Evolutionary conservation across 2,888 invertebrate species (phyloP), one percentile per base, ranked within the genome.

Genomic region (Clostera curtula): DNA sequence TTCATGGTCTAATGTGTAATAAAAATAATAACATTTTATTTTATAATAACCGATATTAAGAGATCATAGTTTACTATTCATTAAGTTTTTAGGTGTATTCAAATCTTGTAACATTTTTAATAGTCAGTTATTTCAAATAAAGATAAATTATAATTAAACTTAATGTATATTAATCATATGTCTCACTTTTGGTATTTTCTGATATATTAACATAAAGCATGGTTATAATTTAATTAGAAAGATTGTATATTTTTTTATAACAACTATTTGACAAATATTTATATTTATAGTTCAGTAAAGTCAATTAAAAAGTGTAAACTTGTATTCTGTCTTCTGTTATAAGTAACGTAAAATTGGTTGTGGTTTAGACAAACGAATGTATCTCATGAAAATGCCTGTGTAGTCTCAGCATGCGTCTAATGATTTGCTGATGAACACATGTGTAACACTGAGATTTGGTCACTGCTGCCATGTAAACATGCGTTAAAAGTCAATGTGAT

Each of bases 361-460:
- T n/a, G n/a, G n/a, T n/a, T 2, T 20, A 6, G 20, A 20, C 3
- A 12, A 7, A 12, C n/a, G 7, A 20, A 12, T n/a, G 12, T 12
- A 4, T 7, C 7, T 12, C 7, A 12, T 12, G 20, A 22, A 45
- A 27, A 27, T 51, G 50, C 50, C 49, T 51, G 50, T 45, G 39
- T 63, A 61, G 56, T 48, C 32, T 37, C 44, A 54, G 58, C 65
- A 62, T 63, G 61, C n/a, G n/a, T n/a, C 8, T 13, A 24, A 2
- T 9, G 4, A 13, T 12, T 8, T 9, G 5, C 12, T 3, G 12
- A 12, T 7, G 9, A 8, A 22, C 12, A 4, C 13, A 22, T 8
- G 22, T 2, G n/a, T n/a, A n/a, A n/a, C n/a, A 13, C 11, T 13
- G 13, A 22, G 50, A 34, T 48, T 43, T 5, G 16, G 41, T 48